phyloP scores from a whole-genome alignment of 30 jellyfish, hydroid and myxozoan species.

The Mastigias papua region DNA sequence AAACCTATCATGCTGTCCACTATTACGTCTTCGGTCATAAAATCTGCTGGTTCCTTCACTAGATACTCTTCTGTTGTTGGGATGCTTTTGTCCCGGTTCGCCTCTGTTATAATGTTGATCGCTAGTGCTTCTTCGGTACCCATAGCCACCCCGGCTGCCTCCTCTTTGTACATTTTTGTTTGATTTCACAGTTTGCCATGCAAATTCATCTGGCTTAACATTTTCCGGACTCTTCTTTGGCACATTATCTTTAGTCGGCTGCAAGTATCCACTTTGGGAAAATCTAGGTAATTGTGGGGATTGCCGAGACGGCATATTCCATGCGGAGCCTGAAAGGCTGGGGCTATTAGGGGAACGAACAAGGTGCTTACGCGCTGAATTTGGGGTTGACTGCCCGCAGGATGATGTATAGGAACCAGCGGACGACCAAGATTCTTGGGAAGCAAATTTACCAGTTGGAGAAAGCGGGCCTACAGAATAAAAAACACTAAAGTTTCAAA shows the following conservation, averaged over 20 bases:
- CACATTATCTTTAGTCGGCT: background rate
- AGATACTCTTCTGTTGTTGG: constrained; percentile 34
- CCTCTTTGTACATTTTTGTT: constrained; percentile 17
- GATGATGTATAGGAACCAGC: constrained; percentile 38
- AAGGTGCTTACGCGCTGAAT: background rate
- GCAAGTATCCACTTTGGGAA: background rate
- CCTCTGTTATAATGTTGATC: constrained; percentile 15
- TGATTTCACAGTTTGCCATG: constrained; percentile 62
- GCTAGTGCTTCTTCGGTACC: constrained; percentile 49
- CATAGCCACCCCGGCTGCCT: constrained; percentile 23
- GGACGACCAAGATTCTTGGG: constrained; percentile 56
- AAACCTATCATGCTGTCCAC: background rate
- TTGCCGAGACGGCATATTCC: constrained; percentile 15
- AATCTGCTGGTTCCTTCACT: constrained; percentile 55
- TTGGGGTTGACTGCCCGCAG: background rate
- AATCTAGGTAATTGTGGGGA: background rate
- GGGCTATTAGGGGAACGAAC: background rate
- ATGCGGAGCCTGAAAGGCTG: constrained; percentile 2
- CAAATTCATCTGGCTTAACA: constrained; percentile 11
- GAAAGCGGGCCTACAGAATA: constrained; percentile 29
- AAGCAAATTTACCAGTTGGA: constrained; percentile 6
- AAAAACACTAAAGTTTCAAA: background rate
- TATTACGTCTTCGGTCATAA: constrained; percentile 17
- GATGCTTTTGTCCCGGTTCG: constrained; percentile 9
- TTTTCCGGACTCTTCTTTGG: background rate